Conservation (phyloP, 2,888 invertebrate species). For the Rhagonycha lutea region DNA sequence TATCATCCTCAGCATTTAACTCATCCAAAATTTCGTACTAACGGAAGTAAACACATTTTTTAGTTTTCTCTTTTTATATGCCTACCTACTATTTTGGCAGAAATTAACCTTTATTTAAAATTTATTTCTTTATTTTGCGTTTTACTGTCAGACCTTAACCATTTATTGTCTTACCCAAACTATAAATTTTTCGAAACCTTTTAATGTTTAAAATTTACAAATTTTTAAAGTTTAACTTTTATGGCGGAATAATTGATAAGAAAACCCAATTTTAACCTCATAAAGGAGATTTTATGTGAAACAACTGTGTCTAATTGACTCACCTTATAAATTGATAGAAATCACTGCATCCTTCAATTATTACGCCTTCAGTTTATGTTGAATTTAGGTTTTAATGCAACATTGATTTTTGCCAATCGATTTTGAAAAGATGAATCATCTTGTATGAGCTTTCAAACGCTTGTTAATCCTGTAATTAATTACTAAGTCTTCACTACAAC, state of each 20-base stretch:
- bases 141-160: not conserved
- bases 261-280: not conserved
- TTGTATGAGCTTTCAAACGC: not conserved
- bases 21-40: not conserved
- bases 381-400: not conserved
- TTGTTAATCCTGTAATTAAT: not conserved
- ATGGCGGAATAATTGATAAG: not conserved
- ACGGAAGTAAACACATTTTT: not conserved
- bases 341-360: too few species aligned
- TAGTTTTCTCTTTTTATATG: not conserved
- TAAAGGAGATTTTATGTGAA: not conserved
- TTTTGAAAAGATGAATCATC: not conserved
- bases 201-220: not conserved
- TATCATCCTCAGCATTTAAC: not conserved
- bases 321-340: not conserved
- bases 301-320: not conserved
- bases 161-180: not conserved
- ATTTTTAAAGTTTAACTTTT: not conserved
- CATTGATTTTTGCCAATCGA: not conserved
- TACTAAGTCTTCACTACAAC: not conserved
- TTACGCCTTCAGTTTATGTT: not conserved
- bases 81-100: not conserved
- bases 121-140: not conserved
- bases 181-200: not conserved
- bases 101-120: not conserved